Base-by-base conservation (phyloP, 2,888 invertebrate genomes). In the Thymelicus sylvestris region DNA sequence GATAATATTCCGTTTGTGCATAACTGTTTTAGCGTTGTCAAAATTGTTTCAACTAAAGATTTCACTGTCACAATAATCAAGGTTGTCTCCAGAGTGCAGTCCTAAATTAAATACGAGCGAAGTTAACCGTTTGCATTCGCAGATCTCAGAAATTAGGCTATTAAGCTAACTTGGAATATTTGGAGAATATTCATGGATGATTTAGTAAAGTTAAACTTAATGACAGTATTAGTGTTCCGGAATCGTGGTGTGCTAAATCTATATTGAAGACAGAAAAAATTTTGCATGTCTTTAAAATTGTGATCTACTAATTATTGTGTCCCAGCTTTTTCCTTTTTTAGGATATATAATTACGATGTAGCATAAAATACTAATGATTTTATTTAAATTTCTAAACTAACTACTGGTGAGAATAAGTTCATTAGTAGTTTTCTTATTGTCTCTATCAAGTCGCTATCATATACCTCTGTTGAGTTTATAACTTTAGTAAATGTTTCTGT, bases 51-150 rank as follows among this genome's bases (percentile, higher is more conserved):
- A 57, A 69, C 68, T 69, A 69, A 68, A 63, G 38, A 19, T 69
- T 63, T 69, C 55, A 57, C 44, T 31, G 68, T 69, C 38, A 69
- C 55, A 55, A 69, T 69, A 69, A 69, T 69, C 68, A 69, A 63
- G 68, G 57, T 57, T 57, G 68, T 69, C 68, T 57, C 68, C 39
- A 12, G 68, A 63, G 68, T 64, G 68, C 63, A 69, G 55, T 68
- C 15, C 63, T 57, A 64, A 69, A 69, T 69, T 69, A 69, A 69
- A 69, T 69, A 69, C 64, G 69, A 59, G 64, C 57, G 47, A 69
- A 69, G 69, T 69, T 69, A 69, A 64, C 69, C 64, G 64, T 64
- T 69, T 69, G 69, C 64, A 69, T 64, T 69, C 48, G 48, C 39
- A 48, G 57, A 59, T 69, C 59, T 41, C 64, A 48, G 64, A 64